Evolutionary conservation across 2,113 vertebrate species (phyloP).

Genomic region (Bubalus kerabau): DNA sequence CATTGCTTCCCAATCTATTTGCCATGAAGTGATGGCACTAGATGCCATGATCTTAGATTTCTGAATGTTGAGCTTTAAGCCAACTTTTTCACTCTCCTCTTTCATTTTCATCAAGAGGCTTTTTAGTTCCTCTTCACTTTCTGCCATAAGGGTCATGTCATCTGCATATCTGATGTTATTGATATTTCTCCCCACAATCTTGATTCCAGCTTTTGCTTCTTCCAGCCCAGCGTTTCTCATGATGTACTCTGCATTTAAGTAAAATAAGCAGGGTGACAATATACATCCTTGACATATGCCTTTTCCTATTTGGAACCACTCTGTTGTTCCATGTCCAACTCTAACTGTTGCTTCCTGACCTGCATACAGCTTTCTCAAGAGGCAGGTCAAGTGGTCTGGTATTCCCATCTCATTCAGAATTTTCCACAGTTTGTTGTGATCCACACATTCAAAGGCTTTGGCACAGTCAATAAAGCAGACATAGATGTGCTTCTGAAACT

Average conservation of each 20-base stretch:
- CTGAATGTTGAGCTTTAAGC: too few relatives aligned
- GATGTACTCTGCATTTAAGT: too few relatives aligned
- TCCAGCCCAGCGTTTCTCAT: too few relatives aligned
- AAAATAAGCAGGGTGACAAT: neutral
- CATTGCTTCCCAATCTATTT: neutral
- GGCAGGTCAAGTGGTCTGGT: neutral
- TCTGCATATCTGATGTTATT: neutral
- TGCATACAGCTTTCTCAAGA: neutral
- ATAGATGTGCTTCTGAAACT: too few relatives aligned
- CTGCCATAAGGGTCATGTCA: neutral
- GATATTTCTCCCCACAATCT: fast-evolving
- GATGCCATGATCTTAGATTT: too few relatives aligned
- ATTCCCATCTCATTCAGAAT: neutral
- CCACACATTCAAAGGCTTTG: too few relatives aligned
- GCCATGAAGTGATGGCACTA: neutral
- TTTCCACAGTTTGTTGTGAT: too few relatives aligned
- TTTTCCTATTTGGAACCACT: too few relatives aligned
- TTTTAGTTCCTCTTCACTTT: neutral
- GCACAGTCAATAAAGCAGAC: too few relatives aligned
- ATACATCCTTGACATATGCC: fast-evolving
- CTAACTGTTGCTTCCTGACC: neutral
- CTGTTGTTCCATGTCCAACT: neutral
- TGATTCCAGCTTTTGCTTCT: too few relatives aligned
- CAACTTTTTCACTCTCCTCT: neutral
- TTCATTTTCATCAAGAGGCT: neutral